Evolutionary conservation across 2,113 vertebrate genomes (phyloP), one percentile per base, ranked within the genome.

Genomic region (crab-eating macaque (Macaca fascicularis)): DNA sequence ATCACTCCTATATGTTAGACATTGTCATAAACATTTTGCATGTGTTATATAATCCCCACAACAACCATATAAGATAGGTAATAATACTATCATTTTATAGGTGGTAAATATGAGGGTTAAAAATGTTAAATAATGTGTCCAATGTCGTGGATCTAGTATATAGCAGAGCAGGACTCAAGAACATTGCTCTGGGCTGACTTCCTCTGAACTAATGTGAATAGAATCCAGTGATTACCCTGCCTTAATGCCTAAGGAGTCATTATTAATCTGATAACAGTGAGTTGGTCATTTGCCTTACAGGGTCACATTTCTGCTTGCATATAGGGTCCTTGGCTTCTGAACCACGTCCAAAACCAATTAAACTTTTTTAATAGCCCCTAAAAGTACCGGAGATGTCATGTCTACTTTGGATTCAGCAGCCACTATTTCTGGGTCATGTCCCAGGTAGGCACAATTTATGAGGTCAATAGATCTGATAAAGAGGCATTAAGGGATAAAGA

Each of bases 51-150:
- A 92, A 83, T 30, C 19, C 23, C 90, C 55, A 90, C 20, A 92
- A 80, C 5, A 64, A 75, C 35, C 12, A 64, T 43, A 48, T 55
- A 80, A 83, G 2, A 13, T 80, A 92, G 43, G 57, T 89, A 70
- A 76, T 74, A 38, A 70, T 91, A 59, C 38, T 10, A 4, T 91
- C 25, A 95, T 61, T 95, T 94, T 95, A 88, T 45, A 86, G 43
- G n/a, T 79, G 17, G 3, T 67, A 80, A 95, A 84, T 79, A 83
- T 90, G 48, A 78, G 22, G 2, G 32, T 80, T 57, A 85, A 55
- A 90, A 12, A 64, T 61, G 45, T 43, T 75, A 88, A 81, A 32
- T 64, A 90, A 91, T 10, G 72, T 50, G 22, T 40, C 38, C 40
- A 84, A 79, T 92, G 20, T 95, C 72, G 79, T n/a, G 87, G 17